Base-by-base conservation (phyloP, 1,140 invertebrate species). In the Bombus superbus region DNA sequence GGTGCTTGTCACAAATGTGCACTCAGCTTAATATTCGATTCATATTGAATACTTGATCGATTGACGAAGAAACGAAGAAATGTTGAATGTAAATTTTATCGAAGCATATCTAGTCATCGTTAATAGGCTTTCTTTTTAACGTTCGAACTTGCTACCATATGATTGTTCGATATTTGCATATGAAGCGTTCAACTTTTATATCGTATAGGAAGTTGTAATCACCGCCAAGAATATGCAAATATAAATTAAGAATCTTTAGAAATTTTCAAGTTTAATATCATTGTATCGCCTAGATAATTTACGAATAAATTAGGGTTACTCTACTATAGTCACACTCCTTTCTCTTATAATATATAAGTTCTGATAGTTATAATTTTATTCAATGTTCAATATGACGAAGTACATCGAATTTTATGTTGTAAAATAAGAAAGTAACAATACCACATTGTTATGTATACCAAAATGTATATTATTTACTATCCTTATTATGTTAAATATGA, bases 101-200 rank as follows among this genome's bases (percentile, higher is more conserved):
- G 18, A 64, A 44, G 40, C 5, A n/a, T 42, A 42, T 66, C 75
- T 78, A 78, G 75, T 78, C 75, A 64, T 78, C 32, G 3, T 42
- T 35, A n/a, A 42, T 66, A 9, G 15, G n/a, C 10, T 75, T 11
- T 32, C 2, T 32, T 25, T 53, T 8, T 35, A 74, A 74, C n/a
- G 9, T 72, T 72, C 28, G 3, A 15, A 13, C 3, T 72, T 72
- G 13, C 69, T 72, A 72, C 69, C 11, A 13, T 28, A 42, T n/a
- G 5, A 42, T 72, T 40, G 25, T 42, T n/a, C 1, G 18, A 72
- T 42, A 42, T 72, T 15, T 42, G 25, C 25, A 42, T 42, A 6
- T 42, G 13, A 72, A 40, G 15, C 22, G 25, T 71, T 13, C 11
- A 71, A 71, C 13, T 28, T 71, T 28, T 68, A 68, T 68, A 4